phyloP scores from a whole-genome alignment of 2,113 vertebrate species.

The Calidris pygmaea region DNA sequence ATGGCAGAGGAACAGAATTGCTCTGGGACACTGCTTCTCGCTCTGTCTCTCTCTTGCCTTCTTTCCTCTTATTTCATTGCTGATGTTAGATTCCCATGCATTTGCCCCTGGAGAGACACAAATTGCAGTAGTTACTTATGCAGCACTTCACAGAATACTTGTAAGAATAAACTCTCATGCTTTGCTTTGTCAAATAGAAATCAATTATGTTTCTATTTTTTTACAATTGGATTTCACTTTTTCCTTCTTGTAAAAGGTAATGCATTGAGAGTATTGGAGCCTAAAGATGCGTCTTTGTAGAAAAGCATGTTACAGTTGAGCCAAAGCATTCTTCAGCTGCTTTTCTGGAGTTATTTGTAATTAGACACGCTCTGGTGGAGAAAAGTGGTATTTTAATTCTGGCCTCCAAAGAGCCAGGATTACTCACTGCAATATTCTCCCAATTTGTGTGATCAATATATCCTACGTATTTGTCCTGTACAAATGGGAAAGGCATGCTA shows the following conservation, averaged over 20 bases:
- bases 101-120: conserved; percentile 68
- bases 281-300: background rate
- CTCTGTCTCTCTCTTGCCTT: conserved; percentile 54
- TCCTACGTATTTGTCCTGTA: background rate
- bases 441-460: background rate
- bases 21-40: conserved; percentile 34
- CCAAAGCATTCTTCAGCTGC: background rate
- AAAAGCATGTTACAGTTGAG: background rate
- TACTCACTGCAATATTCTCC: background rate
- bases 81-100: conserved; percentile 74
- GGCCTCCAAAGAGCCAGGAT: background rate
- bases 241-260: conserved; percentile 1
- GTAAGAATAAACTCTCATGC: background rate
- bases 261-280: background rate
- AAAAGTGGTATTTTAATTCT: conserved; percentile 16
- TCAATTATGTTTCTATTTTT: background rate
- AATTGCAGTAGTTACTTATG: conserved; percentile 67
- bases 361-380: conserved; percentile 3
- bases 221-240: background rate
- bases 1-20: conserved; percentile 69
- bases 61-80: conserved; percentile 46
- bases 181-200: conserved; percentile 40
- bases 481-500: background rate
- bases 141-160: conserved; percentile 60
- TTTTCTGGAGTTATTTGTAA: conserved; percentile 14